phyloP scores from a whole-genome alignment of 2,888 invertebrate genomes.

The Uloborus plumipes region DNA sequence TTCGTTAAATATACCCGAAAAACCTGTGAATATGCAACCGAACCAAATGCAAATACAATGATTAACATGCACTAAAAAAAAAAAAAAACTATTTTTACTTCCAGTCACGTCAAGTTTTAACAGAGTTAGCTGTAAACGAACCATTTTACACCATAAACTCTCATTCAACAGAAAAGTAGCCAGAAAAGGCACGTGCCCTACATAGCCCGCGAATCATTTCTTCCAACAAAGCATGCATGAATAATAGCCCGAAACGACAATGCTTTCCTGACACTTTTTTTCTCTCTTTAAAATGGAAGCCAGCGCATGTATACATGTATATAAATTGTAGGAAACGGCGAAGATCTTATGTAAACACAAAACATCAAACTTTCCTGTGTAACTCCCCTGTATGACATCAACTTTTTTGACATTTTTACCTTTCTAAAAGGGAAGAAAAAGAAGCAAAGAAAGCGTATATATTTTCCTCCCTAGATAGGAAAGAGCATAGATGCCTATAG shows the following conservation, averaged over 20 bases:
- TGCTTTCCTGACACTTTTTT: constrained; percentile 21
- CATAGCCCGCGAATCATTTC: constrained; percentile 48
- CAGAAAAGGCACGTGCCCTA: constrained; percentile 23
- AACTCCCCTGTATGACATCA: constrained; percentile 28
- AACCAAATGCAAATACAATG: too few species aligned
- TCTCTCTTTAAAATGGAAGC: constrained; percentile 15
- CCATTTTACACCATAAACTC: constrained; percentile 30
- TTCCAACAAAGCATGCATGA: constrained; percentile 54
- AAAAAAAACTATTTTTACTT: too few species aligned
- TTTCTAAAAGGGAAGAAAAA: constrained; percentile 15
- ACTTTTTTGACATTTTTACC: constrained; percentile 39
- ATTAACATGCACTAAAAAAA: too few species aligned
- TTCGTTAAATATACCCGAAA: too few species aligned
- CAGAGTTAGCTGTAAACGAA: constrained; percentile 14
- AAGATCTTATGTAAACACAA: constrained; percentile 58
- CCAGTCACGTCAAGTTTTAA: too few species aligned
- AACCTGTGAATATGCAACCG: too few species aligned
- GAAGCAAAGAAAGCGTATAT: constrained; percentile 19
- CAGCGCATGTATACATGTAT: constrained; percentile 16
- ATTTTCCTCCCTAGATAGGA: constrained; percentile 22
- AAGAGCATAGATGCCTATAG: constrained; percentile 36
- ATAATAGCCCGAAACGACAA: constrained; percentile 43
- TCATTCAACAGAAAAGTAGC: constrained; percentile 14
- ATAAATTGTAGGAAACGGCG: constrained; percentile 37
- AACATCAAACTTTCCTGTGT: constrained; percentile 43